These are phyloP conservation scores for Drepanosiphum platanoidis DNA, from an alignment of 2,888 invertebrate genomes.

Conservation along the genomic window DNA sequence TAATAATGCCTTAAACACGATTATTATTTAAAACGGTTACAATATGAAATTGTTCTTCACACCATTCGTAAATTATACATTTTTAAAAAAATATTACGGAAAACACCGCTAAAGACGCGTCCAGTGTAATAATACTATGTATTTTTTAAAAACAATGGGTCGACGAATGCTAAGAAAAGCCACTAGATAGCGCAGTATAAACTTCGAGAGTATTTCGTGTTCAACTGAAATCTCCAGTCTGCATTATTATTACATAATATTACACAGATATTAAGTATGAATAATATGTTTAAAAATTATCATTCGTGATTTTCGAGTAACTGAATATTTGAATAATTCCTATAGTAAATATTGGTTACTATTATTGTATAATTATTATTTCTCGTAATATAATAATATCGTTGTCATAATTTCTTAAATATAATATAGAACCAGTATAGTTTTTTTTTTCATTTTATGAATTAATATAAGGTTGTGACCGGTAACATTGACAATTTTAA, in stretches of 20 bases:
- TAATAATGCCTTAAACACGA: not conserved
- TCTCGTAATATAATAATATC: too few species aligned
- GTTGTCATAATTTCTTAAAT: too few species aligned
- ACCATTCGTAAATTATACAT: too few species aligned
- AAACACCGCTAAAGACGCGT: not conserved
- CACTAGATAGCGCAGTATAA: slow-evolving; percentile 49
- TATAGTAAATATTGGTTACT: not conserved
- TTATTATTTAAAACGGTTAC: not conserved
- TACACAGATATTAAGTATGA: not conserved
- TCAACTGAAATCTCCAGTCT: not conserved
- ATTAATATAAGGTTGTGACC: too few species aligned
- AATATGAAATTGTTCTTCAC: not conserved
- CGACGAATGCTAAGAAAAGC: not conserved
- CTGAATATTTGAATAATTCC: not conserved
- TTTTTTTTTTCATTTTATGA: too few species aligned
- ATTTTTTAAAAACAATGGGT: slow-evolving; percentile 18
- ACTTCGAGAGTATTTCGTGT: not conserved
- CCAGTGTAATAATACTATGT: not conserved
- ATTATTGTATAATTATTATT: too few species aligned
- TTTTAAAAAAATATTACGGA: not conserved
- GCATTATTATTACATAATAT: not conserved
- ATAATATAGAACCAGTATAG: too few species aligned
- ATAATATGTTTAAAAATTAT: too few species aligned
- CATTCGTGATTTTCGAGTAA: not conserved
- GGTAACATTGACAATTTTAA: too few species aligned